Evolutionary conservation across 2,888 invertebrate genomes (phyloP), one percentile per base, ranked within the genome.

Genomic region (Amblyteles armatorius): DNA sequence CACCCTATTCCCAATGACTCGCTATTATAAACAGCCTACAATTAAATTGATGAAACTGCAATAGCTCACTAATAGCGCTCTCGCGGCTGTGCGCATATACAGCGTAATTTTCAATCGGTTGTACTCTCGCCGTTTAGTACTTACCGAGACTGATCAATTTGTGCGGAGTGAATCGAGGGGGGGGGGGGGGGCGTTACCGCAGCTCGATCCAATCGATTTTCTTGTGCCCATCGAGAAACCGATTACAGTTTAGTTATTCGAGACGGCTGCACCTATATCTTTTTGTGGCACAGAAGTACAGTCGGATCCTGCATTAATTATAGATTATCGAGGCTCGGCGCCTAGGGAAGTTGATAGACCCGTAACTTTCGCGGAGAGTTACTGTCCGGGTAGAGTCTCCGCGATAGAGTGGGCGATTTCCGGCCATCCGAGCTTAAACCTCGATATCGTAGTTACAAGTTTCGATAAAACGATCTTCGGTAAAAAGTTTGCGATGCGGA

Each of bases 61-160:
- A 83, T 85, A 68, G 74, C 77, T 82, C 85, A 55, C 48, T 85
- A 80, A 83, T 79, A 72, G 73, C 71, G 77, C 57, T 52, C 63
- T 73, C 44, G 50, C 60, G 26, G 52, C 69, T 36, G 22, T 63
- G 55, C 36, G 60, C 36, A 67, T 29, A 79, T 74, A 79, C 77
- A 74, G 85, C 80, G 73, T 85, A 83, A 85, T 85, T 83, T 85
- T 85, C 85, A 85, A 85, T 85, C 83, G 78, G 79, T 72, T 26
- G 77, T 79, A 85, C 85, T 82, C 79, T 80, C 85, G 57, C 63
- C 83, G 79, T 80, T 85, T 80, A 85, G 77, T 74, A 77, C 44
- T 85, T 85, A 67, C 85, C 85, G 83, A 77, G 77, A 85, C 82
- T 67, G 80, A 85, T 85, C 85, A 83, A 85, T 85, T 83, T 83